phyloP scores from a whole-genome alignment of 2,113 vertebrate species.

The Camelus dromedarius region DNA sequence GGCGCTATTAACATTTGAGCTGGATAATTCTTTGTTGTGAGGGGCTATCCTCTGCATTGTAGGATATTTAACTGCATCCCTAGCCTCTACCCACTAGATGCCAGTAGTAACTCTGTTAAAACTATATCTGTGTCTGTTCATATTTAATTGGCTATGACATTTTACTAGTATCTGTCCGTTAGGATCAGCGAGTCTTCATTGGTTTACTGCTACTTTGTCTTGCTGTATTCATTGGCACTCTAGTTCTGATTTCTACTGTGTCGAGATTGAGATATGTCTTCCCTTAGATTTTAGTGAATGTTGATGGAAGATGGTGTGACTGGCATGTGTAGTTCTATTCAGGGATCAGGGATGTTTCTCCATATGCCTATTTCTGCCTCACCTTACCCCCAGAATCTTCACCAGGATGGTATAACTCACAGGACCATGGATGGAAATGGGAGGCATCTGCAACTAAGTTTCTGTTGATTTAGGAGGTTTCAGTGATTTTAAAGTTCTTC shows the following conservation, averaged over 20 bases:
- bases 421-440: not conserved
- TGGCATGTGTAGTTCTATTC: not conserved
- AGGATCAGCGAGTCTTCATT: not conserved
- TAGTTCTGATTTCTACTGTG: not conserved
- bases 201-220: not conserved
- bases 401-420: not conserved
- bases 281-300: not conserved
- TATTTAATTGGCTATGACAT: not conserved
- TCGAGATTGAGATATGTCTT: not conserved
- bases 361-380: not conserved
- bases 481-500: not conserved
- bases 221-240: not conserved
- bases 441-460: not conserved
- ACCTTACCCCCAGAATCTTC: not conserved
- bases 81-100: slow-evolving; percentile 42
- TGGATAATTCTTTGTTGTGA: not conserved
- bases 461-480: slow-evolving; percentile 3
- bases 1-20: not conserved
- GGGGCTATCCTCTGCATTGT: not conserved
- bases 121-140: not conserved
- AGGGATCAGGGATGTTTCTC: not conserved
- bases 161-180: not conserved
- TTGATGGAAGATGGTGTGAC: not conserved
- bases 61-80: not conserved
- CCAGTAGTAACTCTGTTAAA: slow-evolving; percentile 47